phyloP scores from a whole-genome alignment of 2,888 invertebrate species.

The Mesochorus sp. region DNA sequence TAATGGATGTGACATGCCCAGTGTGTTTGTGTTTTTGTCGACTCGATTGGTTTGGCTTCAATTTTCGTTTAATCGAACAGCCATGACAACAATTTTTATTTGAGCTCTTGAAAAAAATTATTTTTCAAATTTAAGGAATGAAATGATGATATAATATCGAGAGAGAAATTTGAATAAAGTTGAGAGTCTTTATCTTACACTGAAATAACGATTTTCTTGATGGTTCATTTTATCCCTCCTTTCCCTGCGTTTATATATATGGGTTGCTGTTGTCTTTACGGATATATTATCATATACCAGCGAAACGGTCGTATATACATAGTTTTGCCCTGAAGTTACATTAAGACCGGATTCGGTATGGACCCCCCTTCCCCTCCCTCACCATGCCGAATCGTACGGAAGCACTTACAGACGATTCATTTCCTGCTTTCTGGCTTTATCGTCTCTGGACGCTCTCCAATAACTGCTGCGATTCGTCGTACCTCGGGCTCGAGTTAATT shows the following conservation, averaged over 20 bases:
- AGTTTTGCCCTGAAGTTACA: conserved; percentile 53
- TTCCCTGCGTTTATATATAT: conserved; percentile 22
- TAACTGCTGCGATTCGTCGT: conserved; percentile 58
- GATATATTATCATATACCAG: conserved; percentile 59
- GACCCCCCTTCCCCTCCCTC: too few species aligned
- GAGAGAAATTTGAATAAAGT: too few species aligned
- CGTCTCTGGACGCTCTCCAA: conserved; percentile 60
- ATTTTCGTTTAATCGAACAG: too few species aligned
- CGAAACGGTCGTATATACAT: conserved; percentile 34
- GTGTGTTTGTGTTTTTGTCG: too few species aligned
- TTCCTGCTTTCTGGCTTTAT: conserved; percentile 50
- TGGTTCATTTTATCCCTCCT: conserved; percentile 8
- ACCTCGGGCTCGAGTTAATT: conserved; percentile 59
- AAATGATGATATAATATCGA: too few species aligned
- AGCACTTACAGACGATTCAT: conserved; percentile 24
- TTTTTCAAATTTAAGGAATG: too few species aligned
- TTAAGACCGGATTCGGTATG: conserved; percentile 49
- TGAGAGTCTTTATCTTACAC: too few species aligned
- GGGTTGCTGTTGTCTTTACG: conserved; percentile 29
- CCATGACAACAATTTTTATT: too few species aligned
- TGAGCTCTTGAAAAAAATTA: too few species aligned
- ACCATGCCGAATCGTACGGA: conserved; percentile 28
- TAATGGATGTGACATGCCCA: too few species aligned
- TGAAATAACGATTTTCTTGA: conserved; percentile 44
- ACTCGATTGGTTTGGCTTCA: too few species aligned